Evolutionary conservation across 1,140 invertebrate genomes (phyloP).

Genomic region (Diprion similis): DNA sequence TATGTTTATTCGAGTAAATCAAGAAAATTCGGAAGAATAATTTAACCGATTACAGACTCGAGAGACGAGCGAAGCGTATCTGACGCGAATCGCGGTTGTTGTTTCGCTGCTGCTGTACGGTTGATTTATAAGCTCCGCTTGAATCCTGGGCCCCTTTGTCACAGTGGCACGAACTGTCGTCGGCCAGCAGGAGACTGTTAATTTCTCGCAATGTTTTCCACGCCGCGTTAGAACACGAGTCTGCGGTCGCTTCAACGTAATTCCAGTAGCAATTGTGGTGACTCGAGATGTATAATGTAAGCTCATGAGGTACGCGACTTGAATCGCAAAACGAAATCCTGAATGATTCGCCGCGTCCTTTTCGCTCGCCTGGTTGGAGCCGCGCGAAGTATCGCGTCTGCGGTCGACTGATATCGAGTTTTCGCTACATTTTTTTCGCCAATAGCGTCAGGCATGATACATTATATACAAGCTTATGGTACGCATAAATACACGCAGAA

Average conservation of each 20-base stretch:
- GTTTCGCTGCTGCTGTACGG: background rate
- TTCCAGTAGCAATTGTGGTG: background rate
- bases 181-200: background rate
- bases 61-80: background rate
- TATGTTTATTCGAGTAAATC: too few species aligned
- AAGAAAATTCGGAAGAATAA: too few species aligned
- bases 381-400: constrained; percentile 25
- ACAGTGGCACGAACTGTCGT: background rate
- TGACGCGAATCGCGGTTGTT: background rate
- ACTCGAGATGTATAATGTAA: constrained; percentile 1
- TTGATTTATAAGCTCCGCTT: background rate
- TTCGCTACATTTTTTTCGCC: background rate
- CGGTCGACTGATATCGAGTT: constrained; percentile 9
- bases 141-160: background rate
- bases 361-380: background rate
- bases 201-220: background rate
- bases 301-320: constrained; percentile 2
- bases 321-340: background rate
- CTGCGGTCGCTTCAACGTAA: background rate
- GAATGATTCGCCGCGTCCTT: too few species aligned
- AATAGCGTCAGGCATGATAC: constrained; percentile 22
- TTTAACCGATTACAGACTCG: background rate
- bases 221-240: background rate
- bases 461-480: too few species aligned
- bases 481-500: too few species aligned